A percentile compares a stretch with the other conserved stretches of the same genome.
Evolutionary conservation across 2,113 vertebrate genomes (phyloP).

Genomic region (Perccottus glenii): DNA sequence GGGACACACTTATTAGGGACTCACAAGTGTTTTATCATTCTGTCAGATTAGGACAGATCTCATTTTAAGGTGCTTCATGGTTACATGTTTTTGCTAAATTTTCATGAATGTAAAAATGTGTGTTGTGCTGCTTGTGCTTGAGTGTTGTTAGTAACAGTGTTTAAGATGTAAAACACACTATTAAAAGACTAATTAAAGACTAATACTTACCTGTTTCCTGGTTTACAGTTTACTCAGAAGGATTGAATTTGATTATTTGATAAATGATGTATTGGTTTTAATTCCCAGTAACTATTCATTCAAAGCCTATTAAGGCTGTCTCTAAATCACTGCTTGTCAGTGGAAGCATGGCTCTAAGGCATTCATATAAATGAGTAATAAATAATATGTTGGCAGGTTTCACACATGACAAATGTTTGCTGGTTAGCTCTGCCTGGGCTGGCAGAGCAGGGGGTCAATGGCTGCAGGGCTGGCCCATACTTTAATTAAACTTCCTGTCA

Average conservation of each 20-base stretch:
- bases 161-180: no score
- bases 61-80: slow-evolving; percentile 37
- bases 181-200: no score
- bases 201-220: neutral
- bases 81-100: slow-evolving; percentile 12
- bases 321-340: slow-evolving; percentile 15
- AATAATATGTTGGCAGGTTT: slow-evolving; percentile 57
- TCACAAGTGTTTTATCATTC: slow-evolving; percentile 74
- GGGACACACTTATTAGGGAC: slow-evolving; percentile 72
- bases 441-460: slow-evolving; percentile 51
- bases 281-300: slow-evolving; percentile 31
- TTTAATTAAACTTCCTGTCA: slow-evolving; percentile 70
- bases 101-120: neutral
- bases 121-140: no score
- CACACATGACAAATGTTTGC: slow-evolving; percentile 57
- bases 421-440: slow-evolving; percentile 47
- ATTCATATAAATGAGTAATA: slow-evolving; percentile 62
- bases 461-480: slow-evolving; percentile 57
- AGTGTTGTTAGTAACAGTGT: no score
- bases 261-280: slow-evolving; percentile 16
- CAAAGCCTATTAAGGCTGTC: slow-evolving; percentile 19
- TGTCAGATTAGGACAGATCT: slow-evolving; percentile 63
- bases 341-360: slow-evolving; percentile 20
- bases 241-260: slow-evolving; percentile 20
- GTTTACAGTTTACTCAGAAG: neutral